A percentile compares a stretch with the other conserved stretches of the same genome.
Evolutionary conservation across 2,888 invertebrate genomes (phyloP).

Genomic region (Dynastes hyllus): DNA sequence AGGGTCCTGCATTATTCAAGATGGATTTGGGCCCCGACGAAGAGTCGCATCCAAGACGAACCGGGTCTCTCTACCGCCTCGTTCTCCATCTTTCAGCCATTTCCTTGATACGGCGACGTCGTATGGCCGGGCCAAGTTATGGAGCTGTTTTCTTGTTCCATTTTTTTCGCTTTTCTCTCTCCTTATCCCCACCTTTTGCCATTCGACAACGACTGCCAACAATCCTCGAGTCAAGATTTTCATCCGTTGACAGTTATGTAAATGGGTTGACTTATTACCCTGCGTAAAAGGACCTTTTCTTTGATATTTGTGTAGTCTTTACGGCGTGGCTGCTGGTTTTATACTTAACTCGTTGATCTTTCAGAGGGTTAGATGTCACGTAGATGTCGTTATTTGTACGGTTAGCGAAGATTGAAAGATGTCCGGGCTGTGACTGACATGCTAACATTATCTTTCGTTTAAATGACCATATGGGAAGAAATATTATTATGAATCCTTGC

Average conservation of each 20-base stretch:
- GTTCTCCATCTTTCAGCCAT: not conserved
- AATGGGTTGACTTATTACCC: slow-evolving; percentile 64
- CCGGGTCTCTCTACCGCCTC: not conserved
- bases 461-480: too few species aligned
- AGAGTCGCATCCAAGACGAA: not conserved
- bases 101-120: not conserved
- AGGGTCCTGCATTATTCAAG: slow-evolving; percentile 60
- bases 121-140: not conserved
- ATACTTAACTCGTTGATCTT: not conserved
- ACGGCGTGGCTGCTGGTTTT: not conserved
- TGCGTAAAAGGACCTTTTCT: slow-evolving; percentile 20
- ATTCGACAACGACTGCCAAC: not conserved
- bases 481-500: too few species aligned
- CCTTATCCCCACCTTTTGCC: not conserved
- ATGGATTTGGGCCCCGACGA: slow-evolving; percentile 43
- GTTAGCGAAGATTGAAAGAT: slow-evolving; percentile 10
- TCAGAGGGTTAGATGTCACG: not conserved
- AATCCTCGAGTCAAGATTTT: slow-evolving; percentile 55
- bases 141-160: not conserved
- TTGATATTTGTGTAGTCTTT: slow-evolving; percentile 28
- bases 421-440: not conserved
- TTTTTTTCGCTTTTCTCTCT: not conserved
- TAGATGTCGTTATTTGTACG: slow-evolving; percentile 8
- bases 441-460: not conserved
- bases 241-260: slow-evolving; percentile 64